These are phyloP conservation scores for Nycticebus coucang DNA, from an alignment of 2,113 vertebrate species.

Conservation along the genomic window DNA sequence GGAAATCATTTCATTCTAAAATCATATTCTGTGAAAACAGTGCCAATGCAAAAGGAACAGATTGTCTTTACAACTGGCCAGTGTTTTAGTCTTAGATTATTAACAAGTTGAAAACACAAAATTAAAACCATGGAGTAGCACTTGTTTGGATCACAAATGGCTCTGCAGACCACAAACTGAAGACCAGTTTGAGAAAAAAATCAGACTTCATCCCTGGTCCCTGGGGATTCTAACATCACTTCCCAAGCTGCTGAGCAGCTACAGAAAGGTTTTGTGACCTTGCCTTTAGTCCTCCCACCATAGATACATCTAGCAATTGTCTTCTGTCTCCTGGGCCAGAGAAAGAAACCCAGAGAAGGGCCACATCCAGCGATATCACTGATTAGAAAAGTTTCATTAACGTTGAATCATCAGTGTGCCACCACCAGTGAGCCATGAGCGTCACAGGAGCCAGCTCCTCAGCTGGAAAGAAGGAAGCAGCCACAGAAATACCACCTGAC, in stretches of 20 bases:
- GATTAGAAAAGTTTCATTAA: not conserved
- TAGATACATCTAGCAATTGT: not conserved
- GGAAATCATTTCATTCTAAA: not conserved
- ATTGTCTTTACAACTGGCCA: not conserved
- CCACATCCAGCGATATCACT: not conserved
- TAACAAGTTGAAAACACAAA: not conserved
- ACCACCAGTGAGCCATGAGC: not conserved
- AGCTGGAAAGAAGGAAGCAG: conserved; percentile 50
- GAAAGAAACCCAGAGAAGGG: not conserved
- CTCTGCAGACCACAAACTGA: not conserved
- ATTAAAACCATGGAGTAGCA: not conserved
- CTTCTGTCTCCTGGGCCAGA: not conserved
- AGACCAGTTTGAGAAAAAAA: not conserved
- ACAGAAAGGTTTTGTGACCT: not conserved
- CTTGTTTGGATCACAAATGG: not conserved
- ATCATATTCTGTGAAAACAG: not conserved
- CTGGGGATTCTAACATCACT: not conserved
- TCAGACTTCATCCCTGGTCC: not conserved
- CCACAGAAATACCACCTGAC: conserved; percentile 55
- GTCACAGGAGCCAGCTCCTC: not conserved
- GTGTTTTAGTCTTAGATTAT: not conserved
- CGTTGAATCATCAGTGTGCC: not conserved
- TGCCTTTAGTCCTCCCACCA: not conserved
- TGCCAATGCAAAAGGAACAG: not conserved
- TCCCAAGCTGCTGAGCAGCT: not conserved